phyloP scores from a whole-genome alignment of 2,888 invertebrate genomes.

The Drosophila recens region DNA sequence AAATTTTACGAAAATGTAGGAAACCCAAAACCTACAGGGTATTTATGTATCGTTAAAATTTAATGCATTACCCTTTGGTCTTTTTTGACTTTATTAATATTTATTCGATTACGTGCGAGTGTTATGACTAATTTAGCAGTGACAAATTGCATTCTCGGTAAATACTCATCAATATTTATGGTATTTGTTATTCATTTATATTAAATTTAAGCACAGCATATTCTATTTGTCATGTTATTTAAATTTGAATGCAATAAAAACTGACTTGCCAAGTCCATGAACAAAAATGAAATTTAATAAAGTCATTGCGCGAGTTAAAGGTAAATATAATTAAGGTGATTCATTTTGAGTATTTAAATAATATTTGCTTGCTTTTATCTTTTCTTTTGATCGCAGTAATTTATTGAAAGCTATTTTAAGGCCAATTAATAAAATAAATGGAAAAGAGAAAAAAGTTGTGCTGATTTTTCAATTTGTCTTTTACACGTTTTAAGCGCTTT shows the following conservation, averaged over 20 bases:
- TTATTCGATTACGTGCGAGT: constrained; percentile 22
- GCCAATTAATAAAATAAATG: constrained; percentile 5
- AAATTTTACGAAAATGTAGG: background rate
- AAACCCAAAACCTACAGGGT: background rate
- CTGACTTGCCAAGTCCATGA: background rate
- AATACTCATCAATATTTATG: constrained; percentile 41
- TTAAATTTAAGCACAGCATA: background rate
- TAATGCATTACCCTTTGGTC: background rate
- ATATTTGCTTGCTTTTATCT: background rate
- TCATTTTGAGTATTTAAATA: background rate
- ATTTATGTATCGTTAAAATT: background rate
- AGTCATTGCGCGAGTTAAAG: background rate
- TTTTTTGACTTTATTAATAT: constrained; percentile 24
- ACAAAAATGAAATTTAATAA: background rate
- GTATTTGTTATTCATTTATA: constrained; percentile 9
- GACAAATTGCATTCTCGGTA: constrained; percentile 31
- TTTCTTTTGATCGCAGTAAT: background rate
- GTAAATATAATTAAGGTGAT: background rate
- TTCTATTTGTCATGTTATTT: background rate
- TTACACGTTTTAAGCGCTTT: background rate
- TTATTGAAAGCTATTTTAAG: background rate
- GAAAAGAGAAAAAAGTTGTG: background rate
- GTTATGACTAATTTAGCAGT: constrained; percentile 38
- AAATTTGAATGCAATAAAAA: background rate
- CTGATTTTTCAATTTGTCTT: constrained; percentile 10